Evolutionary conservation across 1,140 invertebrate genomes (phyloP), one percentile per base, ranked within the genome.

Genomic region (Octopus bimaculoides): DNA sequence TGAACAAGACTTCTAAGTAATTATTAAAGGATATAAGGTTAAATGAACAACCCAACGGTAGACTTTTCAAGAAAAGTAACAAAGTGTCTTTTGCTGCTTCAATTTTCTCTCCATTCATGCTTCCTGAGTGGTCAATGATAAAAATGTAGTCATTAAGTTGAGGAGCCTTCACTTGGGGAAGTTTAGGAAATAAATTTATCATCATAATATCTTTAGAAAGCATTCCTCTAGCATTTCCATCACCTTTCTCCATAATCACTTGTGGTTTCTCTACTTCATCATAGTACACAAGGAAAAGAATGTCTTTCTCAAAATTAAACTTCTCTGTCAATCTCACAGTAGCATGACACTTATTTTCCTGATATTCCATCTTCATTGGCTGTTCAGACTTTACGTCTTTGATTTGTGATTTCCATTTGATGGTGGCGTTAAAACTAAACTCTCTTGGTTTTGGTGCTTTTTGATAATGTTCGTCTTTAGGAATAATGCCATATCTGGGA

Each of bases 61-160:
- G 77, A 81, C 82, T 83, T 77, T 84, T 85, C 75, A 86, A 61
- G 54, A 86, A 85, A 12, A 83, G 71, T 26, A 84, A 73, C 71
- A 86, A 76, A 0, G 88, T 87, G 66, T 88, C 83, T 78, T 85
- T 88, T 9, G 88, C 88, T 78, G 82, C 81, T 41, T 79, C 75
- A 14, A 90, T 89, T 55, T 83, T 84, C 52, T 76, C 9, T 12
- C 87, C 87, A 17, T n/a, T 54, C 87, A 90, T 90, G n/a, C 88
- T 88, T 52, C 87, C 89, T 81, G 79, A 71, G 26, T 20, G 66
- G 66, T 71, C 66, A 71, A 71, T 20, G 26, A 71, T 71, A 71
- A 71, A 71, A 71, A 71, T 14, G 14, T 71, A 71, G 17, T 71
- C 66, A n/a, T 71, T 14, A 71, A 4, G 17, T 14, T 4, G 17